Conservation (phyloP, 2,888 invertebrate species). For the Lydus trimaculatus region DNA sequence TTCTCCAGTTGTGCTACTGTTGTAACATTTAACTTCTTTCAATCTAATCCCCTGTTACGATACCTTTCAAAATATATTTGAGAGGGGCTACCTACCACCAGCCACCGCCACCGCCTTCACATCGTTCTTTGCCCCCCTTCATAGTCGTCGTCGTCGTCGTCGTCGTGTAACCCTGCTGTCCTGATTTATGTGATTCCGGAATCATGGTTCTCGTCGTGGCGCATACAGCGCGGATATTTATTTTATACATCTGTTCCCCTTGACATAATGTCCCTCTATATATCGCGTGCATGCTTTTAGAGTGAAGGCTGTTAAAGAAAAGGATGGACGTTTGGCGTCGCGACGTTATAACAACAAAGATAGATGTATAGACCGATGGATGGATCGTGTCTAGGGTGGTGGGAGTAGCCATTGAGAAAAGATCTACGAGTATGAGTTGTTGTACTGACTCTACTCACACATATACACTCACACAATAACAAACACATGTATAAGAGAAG, state of each 20-base stretch:
- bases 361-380: slow-evolving; percentile 48
- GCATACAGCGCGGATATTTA: slow-evolving; percentile 65
- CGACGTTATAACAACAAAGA: slow-evolving; percentile 42
- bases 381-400: slow-evolving; percentile 52
- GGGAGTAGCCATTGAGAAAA: slow-evolving; percentile 60
- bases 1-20: neutral
- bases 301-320: slow-evolving; percentile 63
- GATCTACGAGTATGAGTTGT: slow-evolving; percentile 65
- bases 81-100: neutral
- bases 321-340: slow-evolving; percentile 44
- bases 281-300: slow-evolving; percentile 70
- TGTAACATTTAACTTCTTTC: neutral
- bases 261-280: slow-evolving; percentile 73
- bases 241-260: slow-evolving; percentile 68
- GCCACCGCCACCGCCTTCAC: neutral
- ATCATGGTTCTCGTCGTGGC: slow-evolving; percentile 64
- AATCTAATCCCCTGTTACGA: neutral
- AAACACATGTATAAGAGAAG: neutral
- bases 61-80: neutral
- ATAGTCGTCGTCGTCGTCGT: neutral
- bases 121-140: neutral
- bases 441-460: slow-evolving; percentile 58
- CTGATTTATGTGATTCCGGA: slow-evolving; percentile 71
- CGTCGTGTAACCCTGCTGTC: slow-evolving; percentile 53
- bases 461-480: slow-evolving; percentile 25